Evolutionary conservation across 2,797 vertebrate species (phyloP), one percentile per base, ranked within the genome.

Genomic region (Diglossa cyanea): DNA sequence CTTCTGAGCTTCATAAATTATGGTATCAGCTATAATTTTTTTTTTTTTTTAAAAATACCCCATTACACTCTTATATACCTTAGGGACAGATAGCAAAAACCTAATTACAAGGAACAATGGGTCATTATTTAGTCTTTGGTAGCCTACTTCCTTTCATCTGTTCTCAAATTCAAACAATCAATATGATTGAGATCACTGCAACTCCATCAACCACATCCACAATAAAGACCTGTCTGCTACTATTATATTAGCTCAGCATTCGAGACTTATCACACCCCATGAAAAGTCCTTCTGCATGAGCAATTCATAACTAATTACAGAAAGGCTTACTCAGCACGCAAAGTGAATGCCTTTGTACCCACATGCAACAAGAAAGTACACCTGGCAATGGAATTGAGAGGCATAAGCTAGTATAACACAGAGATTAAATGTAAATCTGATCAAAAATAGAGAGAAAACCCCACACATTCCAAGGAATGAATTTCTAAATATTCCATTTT

Each of bases 71-170:
- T 74, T 79, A 79, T 37, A 78, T 62, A 68, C 44, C 65, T 71
- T 90, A 87, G 40, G 45, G 44, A 87, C 40, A 82, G 62, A n/a
- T 21, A 66, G 23, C 7, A 79, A 82, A 97, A 95, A 48, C 7
- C 74, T 88, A 86, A 88, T 93, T 91, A 94, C 31, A 26, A 42
- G 63, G 62, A 86, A 90, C 20, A 91, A 92, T 31, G 13, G 48
- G 42, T 51, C 66, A 58, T 72, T 79, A 91, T 53, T 84, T 77
- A 58, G 10, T 35, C 50, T 87, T 53, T 35, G 42, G 19, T 80
- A 78, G 70, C 48, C 17, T 93, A 85, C 86, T 96, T 82, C 55
- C 35, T 84, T 91, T 90, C 63, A 65, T 73, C 50, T 88, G 9
- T 55, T 75, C 60, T 58, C 26, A 54, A 75, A 51, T 45, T 77